Base-by-base conservation (phyloP, 2,113 vertebrate genomes). In the Catharus bicknelli region DNA sequence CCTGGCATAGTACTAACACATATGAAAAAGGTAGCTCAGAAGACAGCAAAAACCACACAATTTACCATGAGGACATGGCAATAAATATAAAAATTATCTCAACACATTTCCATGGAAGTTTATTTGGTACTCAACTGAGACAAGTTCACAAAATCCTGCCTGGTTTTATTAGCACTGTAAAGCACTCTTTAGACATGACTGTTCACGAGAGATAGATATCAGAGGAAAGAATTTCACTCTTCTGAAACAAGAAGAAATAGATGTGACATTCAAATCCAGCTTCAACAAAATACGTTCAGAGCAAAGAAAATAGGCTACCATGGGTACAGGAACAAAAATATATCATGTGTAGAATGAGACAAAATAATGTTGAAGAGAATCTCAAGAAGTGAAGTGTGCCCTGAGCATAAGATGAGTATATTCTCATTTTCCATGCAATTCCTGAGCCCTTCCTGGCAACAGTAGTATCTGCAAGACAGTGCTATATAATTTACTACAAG, bases 351-450 rank as follows among this genome's bases (percentile, higher is more conserved):
- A 88, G 34, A 83, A 76, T 20, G 9, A 81, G 32, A 32, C 36
- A 64, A 47, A 69, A 57, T 29, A n/a, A 32, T 11, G 9, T 38
- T 0, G 0, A 78, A 43, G 32, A 32, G 12, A 74, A 55, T 21
- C 29, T 69, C 47, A 82, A 42, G 57, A 91, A 10, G 21, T 62
- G 10, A 87, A 81, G 57, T 9, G 5, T 30, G 42, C 29, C 48
- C 36, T 32, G 13, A 79, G 20, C 42, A 17, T 7, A 40, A 17
- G 32, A 86, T 54, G 59, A 73, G 34, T 59, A 13, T 22, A 70
- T 36, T 42, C 47, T 70, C 47, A 70, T 55, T 83, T 69, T 43
- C 30, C 21, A 63, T 43, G 16, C 12, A 83, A n/a, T 22, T 55
- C 34, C 26, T 58, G 14, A 80, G 43, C 32, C 26, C 15, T 53